Conservation (phyloP, 1,140 invertebrate genomes). For the Muscidifurax raptorellus region DNA sequence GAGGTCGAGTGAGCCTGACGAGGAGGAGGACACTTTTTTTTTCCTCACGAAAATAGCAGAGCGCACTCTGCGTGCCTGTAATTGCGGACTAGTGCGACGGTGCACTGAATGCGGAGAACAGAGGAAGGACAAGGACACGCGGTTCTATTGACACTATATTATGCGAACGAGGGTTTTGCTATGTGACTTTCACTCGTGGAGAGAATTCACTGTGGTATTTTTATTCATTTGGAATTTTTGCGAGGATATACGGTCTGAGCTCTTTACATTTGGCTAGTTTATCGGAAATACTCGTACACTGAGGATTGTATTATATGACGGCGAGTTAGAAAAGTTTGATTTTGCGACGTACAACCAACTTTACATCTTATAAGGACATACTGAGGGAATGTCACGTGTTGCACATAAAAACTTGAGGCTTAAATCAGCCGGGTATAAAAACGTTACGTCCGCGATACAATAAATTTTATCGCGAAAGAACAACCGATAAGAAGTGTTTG, state of each 20-base stretch:
- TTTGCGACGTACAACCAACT: neutral
- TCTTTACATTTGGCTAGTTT: too few species aligned
- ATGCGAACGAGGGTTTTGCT: neutral
- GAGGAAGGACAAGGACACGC: conserved; percentile 10
- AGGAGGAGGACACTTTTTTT: conserved; percentile 4
- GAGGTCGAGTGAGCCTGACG: neutral
- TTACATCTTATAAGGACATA: conserved; percentile 2
- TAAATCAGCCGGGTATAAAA: conserved; percentile 18
- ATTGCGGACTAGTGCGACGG: neutral
- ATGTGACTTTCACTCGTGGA: neutral
- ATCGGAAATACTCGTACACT: too few species aligned
- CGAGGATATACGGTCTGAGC: too few species aligned
- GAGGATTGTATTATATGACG: neutral
- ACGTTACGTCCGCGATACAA: conserved; percentile 24
- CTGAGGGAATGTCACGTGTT: conserved; percentile 2
- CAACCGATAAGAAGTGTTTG: conserved; percentile 44
- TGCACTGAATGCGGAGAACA: neutral
- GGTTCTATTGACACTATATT: conserved; percentile 1
- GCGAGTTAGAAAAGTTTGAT: neutral
- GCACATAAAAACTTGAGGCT: neutral
- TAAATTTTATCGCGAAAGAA: conserved; percentile 46
- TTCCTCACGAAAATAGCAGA: conserved; percentile 3
- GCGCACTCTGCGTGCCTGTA: conserved; percentile 14
- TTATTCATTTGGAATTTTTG: neutral
- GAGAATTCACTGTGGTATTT: neutral